Evolutionary conservation across 2,888 invertebrate species (phyloP), one percentile per base, ranked within the genome.

Genomic region (Ischnus inquisitorius): DNA sequence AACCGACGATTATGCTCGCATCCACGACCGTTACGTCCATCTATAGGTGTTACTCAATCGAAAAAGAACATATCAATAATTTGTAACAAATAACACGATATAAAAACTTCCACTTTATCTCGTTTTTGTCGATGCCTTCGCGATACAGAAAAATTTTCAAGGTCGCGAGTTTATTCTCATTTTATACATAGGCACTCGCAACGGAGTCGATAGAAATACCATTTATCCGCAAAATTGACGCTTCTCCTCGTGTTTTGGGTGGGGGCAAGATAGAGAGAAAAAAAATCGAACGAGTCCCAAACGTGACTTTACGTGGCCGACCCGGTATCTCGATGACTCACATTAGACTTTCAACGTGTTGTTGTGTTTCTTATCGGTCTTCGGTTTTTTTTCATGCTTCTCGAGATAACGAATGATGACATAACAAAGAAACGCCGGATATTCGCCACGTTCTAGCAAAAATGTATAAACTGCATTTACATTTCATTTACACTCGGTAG

Each of bases 241-340:
- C 41, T 41, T 41, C 22, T 60, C 25, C 10, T 60, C n/a, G 28
- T 60, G 4, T 22, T 1, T 48, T 39, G 65, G 3, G 12, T 22
- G n/a, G 12, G 12, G 22, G 48, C 16, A 22, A 12, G 10, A 16
- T 34, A 64, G 25, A 67, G 22, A 16, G 43, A 60, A 34, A 34
- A 34, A 71, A 77, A 39, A 14, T 41, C 14, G 28, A 46, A 48
- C 74, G 46, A 12, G 16, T 19, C 16, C 48, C 8, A 69, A 69
- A 75, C 43, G 34, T 60, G 51, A 54, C 51, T 25, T 8, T 4
- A 57, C 4, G 16, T 64, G 6, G 10, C 25, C 19, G 57, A 54
- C 62, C 10, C 19, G 28, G 62, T 78, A 78, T 82, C 60, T 10
- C 51, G 16, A 43, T 78, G 78, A 82, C 82, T 82, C 69, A 82